Evolutionary conservation across 2,888 invertebrate species (phyloP), one percentile per base, ranked within the genome.

Genomic region (Auanema freiburgensis): DNA sequence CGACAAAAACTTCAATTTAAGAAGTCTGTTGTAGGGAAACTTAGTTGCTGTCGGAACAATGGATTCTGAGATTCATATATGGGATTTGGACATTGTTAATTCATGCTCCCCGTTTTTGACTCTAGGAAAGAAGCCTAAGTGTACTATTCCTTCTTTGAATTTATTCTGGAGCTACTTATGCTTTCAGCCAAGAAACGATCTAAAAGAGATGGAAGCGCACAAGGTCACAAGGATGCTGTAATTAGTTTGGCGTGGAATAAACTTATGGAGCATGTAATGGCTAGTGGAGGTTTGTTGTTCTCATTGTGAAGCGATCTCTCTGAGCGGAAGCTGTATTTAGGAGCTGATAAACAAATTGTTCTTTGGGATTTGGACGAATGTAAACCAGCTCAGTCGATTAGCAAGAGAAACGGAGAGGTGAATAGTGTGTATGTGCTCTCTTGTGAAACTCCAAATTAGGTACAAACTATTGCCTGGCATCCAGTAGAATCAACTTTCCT

Each of bases 41-140:
- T 89, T 93, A 76, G 90, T 93, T 77, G 96, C 95, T 0, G 89
- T 96, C 63, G 96, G 94, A 12, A 90, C 90, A 42, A 94, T 97
- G 93, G 90, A 90, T 69, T 91, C 93, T 0, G 88, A 91, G 49
- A 94, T 97, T 62, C 91, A 93, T 78, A 89, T 97, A n/a, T 98
- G 96, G 95, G 95, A 97, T 85, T 85, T 97, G 50, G 96, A 97
- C 85, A 88, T 97, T 64, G 90, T 95, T 72, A 92, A 96, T 83
- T 90, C 90, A 63, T 86, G 95, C 46, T 93, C 93, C 82, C 93
- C 97, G 0, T 90, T 90, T 0, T 91, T 90, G 83, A 90, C 89
- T 75, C 87, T 97, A 14, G 79, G 79, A 8, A 53, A 24, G 11
- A 49, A 55, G 25, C 42, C 52, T 11, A 52, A 23, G 16, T n/a